These are phyloP conservation scores for Cavia aperea DNA, from an alignment of 2,113 vertebrate species.

Conservation along the genomic window DNA sequence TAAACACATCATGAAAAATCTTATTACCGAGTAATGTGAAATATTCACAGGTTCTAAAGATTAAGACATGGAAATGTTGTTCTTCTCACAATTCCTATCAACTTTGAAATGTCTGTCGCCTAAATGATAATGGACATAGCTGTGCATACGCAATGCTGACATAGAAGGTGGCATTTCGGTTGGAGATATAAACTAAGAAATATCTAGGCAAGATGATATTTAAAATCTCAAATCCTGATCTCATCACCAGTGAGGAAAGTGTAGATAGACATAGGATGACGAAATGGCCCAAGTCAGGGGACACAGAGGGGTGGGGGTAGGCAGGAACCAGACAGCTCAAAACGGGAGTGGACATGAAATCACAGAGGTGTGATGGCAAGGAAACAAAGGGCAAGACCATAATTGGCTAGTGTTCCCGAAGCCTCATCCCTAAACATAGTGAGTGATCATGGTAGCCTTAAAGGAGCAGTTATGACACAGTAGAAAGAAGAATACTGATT, in stretches of 20 bases:
- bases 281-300: too few relatives aligned
- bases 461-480: neutral
- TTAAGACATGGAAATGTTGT: neutral
- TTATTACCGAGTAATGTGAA: neutral
- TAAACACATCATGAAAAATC: neutral
- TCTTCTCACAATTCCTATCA: neutral
- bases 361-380: neutral
- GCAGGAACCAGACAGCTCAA: neutral
- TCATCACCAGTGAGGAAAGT: neutral
- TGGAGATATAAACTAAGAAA: neutral
- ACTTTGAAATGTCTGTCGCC: neutral
- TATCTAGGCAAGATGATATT: neutral
- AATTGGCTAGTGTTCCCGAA: neutral
- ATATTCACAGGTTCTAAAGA: neutral
- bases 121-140: neutral
- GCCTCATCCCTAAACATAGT: neutral
- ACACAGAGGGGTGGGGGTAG: accelerated
- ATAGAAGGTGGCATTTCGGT: neutral
- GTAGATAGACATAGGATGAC: neutral
- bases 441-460: neutral
- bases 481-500: neutral
- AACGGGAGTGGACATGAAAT: neutral
- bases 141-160: neutral
- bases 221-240: neutral
- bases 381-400: neutral